phyloP scores from a whole-genome alignment of 2,113 vertebrate genomes.

The Rhea pennata region DNA sequence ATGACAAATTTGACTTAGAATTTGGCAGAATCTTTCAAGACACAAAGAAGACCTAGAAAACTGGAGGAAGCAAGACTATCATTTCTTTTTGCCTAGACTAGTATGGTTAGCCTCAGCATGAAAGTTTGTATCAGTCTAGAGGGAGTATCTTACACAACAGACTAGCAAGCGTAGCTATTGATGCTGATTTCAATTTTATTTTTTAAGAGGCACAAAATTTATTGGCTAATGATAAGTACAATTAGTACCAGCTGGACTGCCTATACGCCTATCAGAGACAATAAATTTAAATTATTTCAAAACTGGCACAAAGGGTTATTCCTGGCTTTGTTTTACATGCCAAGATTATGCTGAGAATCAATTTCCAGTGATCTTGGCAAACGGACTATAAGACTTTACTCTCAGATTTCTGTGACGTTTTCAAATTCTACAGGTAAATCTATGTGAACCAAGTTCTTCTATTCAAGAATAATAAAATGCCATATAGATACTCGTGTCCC shows the following conservation, averaged over 20 bases:
- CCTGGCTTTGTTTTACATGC: background rate
- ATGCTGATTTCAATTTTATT: background rate
- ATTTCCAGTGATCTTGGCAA: background rate
- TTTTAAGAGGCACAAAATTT: background rate
- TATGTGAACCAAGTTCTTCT: background rate
- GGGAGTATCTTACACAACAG: background rate
- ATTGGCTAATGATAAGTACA: background rate
- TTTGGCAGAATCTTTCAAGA: background rate
- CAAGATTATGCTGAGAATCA: background rate
- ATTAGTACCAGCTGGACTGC: background rate
- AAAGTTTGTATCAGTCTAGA: background rate
- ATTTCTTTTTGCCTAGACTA: background rate
- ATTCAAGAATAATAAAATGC: background rate
- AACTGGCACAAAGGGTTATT: background rate
- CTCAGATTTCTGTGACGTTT: background rate
- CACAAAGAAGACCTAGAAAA: background rate
- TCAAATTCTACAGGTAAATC: background rate
- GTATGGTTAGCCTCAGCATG: no score
- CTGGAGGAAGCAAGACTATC: background rate
- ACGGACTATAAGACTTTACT: background rate
- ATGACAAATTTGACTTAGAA: background rate
- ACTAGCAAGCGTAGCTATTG: background rate
- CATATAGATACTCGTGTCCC: background rate
- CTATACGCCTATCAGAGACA: background rate
- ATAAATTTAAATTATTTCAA: background rate